These are phyloP conservation scores for Trachelus tabidus DNA, from an alignment of 2,888 invertebrate species.

Conservation along the genomic window DNA sequence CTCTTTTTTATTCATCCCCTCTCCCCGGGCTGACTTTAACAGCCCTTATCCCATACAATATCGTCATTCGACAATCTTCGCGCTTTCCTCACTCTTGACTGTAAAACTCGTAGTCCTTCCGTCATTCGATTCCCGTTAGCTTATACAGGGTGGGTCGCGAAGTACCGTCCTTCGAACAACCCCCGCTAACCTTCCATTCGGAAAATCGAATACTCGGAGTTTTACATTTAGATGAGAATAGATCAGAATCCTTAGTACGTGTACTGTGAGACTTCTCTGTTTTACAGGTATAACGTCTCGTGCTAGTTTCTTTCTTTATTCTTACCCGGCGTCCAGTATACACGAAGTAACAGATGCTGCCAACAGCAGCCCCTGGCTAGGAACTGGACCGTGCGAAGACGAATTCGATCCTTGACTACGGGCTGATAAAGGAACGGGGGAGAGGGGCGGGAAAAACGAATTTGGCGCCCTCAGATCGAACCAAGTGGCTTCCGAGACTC, in stretches of 20 bases:
- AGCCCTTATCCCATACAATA: neutral
- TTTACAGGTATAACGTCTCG: neutral
- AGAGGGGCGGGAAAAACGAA: constrained; percentile 26
- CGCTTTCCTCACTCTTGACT: neutral
- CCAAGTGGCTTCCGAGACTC: constrained; percentile 33
- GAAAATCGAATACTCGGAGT: neutral
- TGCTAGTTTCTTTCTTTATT: neutral
- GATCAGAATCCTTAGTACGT: neutral
- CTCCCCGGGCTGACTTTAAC: neutral
- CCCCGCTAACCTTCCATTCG: neutral
- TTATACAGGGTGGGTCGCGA: neutral
- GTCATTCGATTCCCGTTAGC: neutral
- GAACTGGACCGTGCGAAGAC: neutral
- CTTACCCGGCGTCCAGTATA: neutral
- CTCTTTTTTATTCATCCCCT: neutral
- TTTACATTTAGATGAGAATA: neutral
- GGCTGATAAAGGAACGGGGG: neutral
- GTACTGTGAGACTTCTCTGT: neutral
- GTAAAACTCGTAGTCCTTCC: neutral
- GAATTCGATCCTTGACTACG: neutral
- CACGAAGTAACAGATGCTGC: neutral
- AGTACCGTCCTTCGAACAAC: neutral
- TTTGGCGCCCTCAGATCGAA: constrained; percentile 29
- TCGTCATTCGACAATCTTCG: neutral
- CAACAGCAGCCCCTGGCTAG: neutral